Conservation (phyloP, 2,113 vertebrate species). For the Propithecus coquereli region DNA sequence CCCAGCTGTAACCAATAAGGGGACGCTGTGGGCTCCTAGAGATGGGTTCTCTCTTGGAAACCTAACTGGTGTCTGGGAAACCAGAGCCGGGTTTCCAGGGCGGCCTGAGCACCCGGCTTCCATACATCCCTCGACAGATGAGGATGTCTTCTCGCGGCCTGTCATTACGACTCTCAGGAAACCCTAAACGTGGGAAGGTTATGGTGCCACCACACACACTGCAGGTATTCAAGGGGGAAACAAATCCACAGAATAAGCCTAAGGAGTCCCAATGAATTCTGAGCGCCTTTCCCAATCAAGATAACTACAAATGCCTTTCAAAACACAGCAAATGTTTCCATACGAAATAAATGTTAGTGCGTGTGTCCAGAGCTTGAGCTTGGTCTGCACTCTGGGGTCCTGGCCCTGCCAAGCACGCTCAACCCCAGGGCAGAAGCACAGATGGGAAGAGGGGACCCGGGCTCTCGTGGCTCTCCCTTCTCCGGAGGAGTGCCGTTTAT, state of each 20-base stretch:
- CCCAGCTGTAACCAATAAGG: not conserved
- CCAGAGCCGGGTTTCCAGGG: conserved; percentile 27
- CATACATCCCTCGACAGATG: not conserved
- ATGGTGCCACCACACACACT: not conserved
- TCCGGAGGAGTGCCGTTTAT: not conserved
- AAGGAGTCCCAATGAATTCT: not conserved
- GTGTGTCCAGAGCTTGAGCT: not conserved
- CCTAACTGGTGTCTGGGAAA: conserved; percentile 36
- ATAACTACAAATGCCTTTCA: not conserved
- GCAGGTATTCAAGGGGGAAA: not conserved
- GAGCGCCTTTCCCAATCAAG: not conserved
- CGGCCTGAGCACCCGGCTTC: not conserved
- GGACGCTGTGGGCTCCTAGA: not conserved
- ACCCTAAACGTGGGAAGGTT: not conserved
- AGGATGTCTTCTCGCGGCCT: not conserved
- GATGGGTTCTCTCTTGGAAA: conserved; percentile 50
- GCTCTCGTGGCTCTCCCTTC: not conserved
- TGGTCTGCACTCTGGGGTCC: not conserved
- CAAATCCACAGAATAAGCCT: not conserved
- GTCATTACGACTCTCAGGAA: not conserved
- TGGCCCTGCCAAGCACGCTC: not conserved
- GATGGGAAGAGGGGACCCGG: not conserved
- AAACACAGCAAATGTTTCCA: not conserved
- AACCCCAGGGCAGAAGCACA: not conserved
- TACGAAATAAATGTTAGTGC: not conserved